Percentiles rank a stretch among this genome's conserved stretches.
Evolutionary conservation across 2,113 vertebrate species (phyloP).

Genomic region (Cervus canadensis): DNA sequence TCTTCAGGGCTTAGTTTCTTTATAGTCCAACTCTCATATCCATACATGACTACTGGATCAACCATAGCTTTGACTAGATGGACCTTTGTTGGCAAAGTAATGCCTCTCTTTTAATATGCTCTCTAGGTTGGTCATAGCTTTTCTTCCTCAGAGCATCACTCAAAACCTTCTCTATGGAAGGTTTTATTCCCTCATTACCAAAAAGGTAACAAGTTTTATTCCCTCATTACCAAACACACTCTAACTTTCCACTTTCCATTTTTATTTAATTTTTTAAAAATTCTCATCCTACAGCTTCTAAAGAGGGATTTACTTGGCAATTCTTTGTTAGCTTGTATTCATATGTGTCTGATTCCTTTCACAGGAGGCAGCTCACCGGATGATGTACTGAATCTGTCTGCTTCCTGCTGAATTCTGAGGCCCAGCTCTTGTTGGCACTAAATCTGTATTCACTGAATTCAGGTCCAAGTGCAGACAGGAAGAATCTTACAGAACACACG

Average conservation of each 20-base stretch:
- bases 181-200: background rate
- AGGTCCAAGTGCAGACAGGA: background rate
- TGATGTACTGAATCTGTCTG: background rate
- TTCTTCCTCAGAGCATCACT: background rate
- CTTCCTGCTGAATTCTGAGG: background rate
- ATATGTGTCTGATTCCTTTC: background rate
- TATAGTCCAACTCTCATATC: background rate
- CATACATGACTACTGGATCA: background rate
- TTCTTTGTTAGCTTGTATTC: background rate
- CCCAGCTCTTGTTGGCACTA: background rate
- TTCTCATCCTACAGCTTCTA: background rate
- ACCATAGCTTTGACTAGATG: background rate
- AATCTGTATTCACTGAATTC: background rate
- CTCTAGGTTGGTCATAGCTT: background rate
- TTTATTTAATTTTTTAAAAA: background rate
- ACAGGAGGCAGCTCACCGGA: background rate
- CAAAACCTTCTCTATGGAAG: background rate
- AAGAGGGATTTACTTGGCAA: background rate
- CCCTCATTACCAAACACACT: background rate
- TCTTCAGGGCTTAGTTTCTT: fast-evolving
- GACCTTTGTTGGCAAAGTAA: background rate
- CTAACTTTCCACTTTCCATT: background rate
- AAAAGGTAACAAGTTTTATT: background rate
- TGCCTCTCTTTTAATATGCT: background rate
- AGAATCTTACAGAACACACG: background rate